phyloP scores from a whole-genome alignment of 1,140 invertebrate genomes.

The Pantala flavescens region DNA sequence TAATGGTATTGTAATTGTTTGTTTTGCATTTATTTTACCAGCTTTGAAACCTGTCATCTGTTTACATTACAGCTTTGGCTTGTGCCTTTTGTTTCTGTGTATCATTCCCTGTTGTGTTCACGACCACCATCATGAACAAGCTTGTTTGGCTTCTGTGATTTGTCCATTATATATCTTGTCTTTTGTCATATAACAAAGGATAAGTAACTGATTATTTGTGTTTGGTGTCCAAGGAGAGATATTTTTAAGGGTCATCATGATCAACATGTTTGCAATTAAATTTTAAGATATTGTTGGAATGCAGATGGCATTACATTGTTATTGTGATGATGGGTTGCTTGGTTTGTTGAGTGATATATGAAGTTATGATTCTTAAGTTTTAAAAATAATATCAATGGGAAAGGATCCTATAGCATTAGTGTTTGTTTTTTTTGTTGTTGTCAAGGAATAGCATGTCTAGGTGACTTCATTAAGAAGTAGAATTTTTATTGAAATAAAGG shows the following conservation, averaged over 20 bases:
- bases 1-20: constrained; percentile 8
- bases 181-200: neutral
- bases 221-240: neutral
- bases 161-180: neutral
- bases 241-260: neutral
- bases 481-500: too few species aligned
- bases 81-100: neutral
- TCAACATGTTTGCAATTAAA: neutral
- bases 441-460: too few species aligned
- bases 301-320: neutral
- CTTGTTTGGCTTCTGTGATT: neutral
- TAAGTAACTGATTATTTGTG: neutral
- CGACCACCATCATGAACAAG: neutral
- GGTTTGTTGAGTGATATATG: too few species aligned
- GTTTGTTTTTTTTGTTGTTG: too few species aligned
- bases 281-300: neutral
- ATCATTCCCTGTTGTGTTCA: neutral
- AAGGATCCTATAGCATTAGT: too few species aligned
- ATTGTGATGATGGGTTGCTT: neutral
- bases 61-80: neutral
- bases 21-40: neutral
- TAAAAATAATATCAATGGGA: too few species aligned
- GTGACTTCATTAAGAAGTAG: too few species aligned
- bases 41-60: neutral
- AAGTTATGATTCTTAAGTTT: too few species aligned